These are phyloP conservation scores for Drosophila mojavensis DNA, from an alignment of 1,140 invertebrate species.

Conservation along the genomic window DNA sequence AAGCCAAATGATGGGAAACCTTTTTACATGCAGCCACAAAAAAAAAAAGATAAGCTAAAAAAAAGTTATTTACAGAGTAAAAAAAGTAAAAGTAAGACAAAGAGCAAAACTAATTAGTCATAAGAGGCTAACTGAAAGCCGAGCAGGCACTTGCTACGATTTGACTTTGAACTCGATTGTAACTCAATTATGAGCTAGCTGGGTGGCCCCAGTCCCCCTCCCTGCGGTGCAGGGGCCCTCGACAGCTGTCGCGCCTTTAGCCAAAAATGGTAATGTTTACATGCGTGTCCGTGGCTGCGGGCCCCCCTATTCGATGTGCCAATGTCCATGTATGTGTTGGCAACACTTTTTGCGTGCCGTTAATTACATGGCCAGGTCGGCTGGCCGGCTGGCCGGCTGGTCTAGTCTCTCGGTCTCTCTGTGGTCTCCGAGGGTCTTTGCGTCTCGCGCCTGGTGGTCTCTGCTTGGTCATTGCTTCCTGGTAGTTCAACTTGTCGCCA, in stretches of 20 bases:
- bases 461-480: constrained; percentile 79
- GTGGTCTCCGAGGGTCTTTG: constrained; percentile 69
- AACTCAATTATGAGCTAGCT: constrained; percentile 76
- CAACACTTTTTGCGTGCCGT: constrained; percentile 82
- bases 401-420: constrained; percentile 53
- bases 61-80: not conserved
- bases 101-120: constrained; percentile 72
- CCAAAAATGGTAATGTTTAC: constrained; percentile 82
- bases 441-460: constrained; percentile 68
- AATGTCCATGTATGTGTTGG: constrained; percentile 71
- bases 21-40: constrained; percentile 58
- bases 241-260: constrained; percentile 77
- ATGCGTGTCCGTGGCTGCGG: constrained; percentile 65
- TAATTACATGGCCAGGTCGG: constrained; percentile 69
- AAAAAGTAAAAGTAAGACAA: constrained; percentile 21
- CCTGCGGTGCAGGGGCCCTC: constrained; percentile 1
- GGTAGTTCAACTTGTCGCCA: constrained; percentile 75
- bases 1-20: constrained; percentile 81
- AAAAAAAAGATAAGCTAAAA: constrained; percentile 18
- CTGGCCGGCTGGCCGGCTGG: constrained; percentile 13
- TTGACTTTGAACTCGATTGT: constrained; percentile 72
- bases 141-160: constrained; percentile 58
- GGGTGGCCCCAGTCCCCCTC: constrained; percentile 16
- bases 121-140: constrained; percentile 72
- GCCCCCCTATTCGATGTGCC: constrained; percentile 36